Percentiles rank a stretch among this genome's conserved stretches.
These are phyloP conservation scores for Ptilonorhynchus violaceus DNA, from an alignment of 2,113 vertebrate genomes.

Conservation along the genomic window DNA sequence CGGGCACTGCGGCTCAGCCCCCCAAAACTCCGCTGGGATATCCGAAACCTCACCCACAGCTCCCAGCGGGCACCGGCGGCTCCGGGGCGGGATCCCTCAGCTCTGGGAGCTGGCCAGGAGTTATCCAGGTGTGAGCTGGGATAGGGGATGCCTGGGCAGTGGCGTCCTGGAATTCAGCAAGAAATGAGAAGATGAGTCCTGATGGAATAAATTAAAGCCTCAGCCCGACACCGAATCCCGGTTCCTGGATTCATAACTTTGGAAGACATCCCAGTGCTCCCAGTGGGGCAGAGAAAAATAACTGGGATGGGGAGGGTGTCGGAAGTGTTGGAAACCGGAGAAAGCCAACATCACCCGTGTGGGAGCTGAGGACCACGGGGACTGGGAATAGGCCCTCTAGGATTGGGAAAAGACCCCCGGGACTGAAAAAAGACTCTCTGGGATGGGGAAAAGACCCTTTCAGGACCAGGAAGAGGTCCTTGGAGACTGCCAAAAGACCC, in stretches of 20 bases:
- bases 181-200: background rate
- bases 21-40: background rate
- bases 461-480: background rate
- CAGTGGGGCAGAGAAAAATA: background rate
- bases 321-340: background rate
- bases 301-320: background rate
- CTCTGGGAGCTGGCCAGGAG: background rate
- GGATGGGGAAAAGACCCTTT: background rate
- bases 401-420: background rate
- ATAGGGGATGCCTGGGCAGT: too few relatives aligned
- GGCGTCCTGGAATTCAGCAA: background rate
- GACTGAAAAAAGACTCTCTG: background rate
- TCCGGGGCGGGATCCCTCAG: background rate
- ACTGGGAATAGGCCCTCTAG: rapidly evolving
- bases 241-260: too few relatives aligned
- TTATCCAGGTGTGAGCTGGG: background rate
- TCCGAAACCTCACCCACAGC: background rate
- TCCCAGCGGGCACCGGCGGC: background rate
- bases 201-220: background rate
- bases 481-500: background rate
- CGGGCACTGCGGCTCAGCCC: background rate
- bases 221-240: background rate
- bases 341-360: background rate
- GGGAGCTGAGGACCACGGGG: background rate
- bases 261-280: background rate